Evolutionary conservation across 2,888 invertebrate species (phyloP).

Genomic region (Leucophenga maculata): DNA sequence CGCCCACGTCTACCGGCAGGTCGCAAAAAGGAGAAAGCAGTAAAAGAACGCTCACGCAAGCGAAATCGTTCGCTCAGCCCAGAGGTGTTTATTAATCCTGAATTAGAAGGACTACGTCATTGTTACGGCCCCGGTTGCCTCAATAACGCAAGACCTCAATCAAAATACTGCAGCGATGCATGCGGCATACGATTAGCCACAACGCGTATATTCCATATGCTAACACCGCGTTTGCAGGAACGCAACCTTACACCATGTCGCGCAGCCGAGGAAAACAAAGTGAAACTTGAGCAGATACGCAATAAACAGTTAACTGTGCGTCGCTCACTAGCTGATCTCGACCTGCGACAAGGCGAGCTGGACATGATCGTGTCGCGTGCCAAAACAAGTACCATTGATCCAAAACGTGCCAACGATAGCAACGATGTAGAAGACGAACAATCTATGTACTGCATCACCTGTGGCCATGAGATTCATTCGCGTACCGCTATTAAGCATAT

Average conservation of each 20-base stretch:
- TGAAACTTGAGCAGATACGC: conserved; percentile 81
- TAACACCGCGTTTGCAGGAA: conserved; percentile 92
- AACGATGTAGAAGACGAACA: conserved; percentile 78
- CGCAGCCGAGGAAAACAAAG: conserved; percentile 87
- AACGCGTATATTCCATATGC: conserved; percentile 83
- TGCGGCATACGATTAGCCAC: conserved; percentile 93
- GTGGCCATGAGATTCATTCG: conserved; percentile 95
- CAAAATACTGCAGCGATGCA: conserved; percentile 94
- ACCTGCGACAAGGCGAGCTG: conserved; percentile 83
- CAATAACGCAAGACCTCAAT: conserved; percentile 82
- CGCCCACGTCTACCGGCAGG: conserved; percentile 13
- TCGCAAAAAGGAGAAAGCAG: conserved; percentile 61
- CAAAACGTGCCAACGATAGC: conserved; percentile 74
- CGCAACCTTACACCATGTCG: conserved; percentile 90
- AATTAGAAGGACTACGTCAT: conserved; percentile 81
- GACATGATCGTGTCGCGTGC: conserved; percentile 87
- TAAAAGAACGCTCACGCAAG: conserved; percentile 61
- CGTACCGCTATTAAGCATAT: conserved; percentile 94
- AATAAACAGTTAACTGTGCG: conserved; percentile 85
- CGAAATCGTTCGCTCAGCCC: conserved; percentile 65
- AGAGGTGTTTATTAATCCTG: conserved; percentile 69
- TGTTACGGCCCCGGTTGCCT: conserved; percentile 94
- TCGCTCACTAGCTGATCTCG: conserved; percentile 84
- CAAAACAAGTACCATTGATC: conserved; percentile 80
- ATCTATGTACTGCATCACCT: conserved; percentile 95